Evolutionary conservation across 2,113 vertebrate species (phyloP), one percentile per base, ranked within the genome.

Genomic region (Grammomys surdaster): DNA sequence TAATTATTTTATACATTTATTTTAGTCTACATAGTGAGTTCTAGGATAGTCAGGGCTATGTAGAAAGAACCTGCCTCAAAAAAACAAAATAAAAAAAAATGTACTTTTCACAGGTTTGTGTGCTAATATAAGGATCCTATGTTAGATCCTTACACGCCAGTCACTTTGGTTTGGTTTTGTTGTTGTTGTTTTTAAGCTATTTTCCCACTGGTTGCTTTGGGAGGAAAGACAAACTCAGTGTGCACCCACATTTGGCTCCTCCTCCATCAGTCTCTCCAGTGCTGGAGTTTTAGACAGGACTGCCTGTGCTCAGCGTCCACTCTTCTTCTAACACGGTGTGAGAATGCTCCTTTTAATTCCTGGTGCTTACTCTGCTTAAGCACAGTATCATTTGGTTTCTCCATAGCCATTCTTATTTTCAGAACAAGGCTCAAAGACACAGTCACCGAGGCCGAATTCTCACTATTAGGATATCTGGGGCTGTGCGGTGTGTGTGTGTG

Each of bases 1-100:
- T 80, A 88, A 95, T 96, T 96, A 96, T 95, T 70, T 76, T 94
- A 73, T 65, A 40, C 73, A 93, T 54, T n/a, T n/a, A n/a, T n/a
- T n/a, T n/a, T n/a, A n/a, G n/a, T n/a, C n/a, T n/a, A n/a, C n/a
- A n/a, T n/a, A n/a, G n/a, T n/a, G n/a, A n/a, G n/a, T n/a, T n/a
- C n/a, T n/a, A n/a, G n/a, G n/a, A n/a, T n/a, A n/a, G n/a, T n/a
- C n/a, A n/a, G n/a, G n/a, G n/a, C n/a, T n/a, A n/a, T n/a, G n/a
- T n/a, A n/a, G n/a, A n/a, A n/a, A n/a, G n/a, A n/a, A n/a, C n/a
- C n/a, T n/a, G n/a, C n/a, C n/a, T n/a, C n/a, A n/a, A n/a, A n/a
- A n/a, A n/a, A n/a, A n/a, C n/a, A n/a, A n/a, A n/a, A n/a, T n/a
- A n/a, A n/a, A 70, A 70, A 33, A 33, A 70, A 70, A 26, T 16